Evolutionary conservation across 2,113 vertebrate genomes (phyloP), one percentile per base, ranked within the genome.

Genomic region (Cavia porcellus): DNA sequence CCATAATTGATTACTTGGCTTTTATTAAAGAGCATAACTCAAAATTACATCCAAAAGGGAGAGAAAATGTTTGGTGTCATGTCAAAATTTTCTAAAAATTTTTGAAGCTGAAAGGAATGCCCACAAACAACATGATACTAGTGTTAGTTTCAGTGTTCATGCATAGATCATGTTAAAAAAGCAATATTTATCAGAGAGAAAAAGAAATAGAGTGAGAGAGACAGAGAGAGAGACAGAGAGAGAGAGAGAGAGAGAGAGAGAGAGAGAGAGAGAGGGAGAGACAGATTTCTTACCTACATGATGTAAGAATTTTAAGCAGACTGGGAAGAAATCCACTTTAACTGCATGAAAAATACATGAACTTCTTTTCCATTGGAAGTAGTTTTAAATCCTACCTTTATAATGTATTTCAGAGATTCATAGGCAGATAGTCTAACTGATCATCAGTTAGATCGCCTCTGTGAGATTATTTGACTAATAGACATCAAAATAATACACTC

Each of bases 1-100:
- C 90, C 64, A 84, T 96, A 96, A 97, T 97, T 42, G 1, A 92
- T 96, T 83, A 94, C 77, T 92, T 84, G 64, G 50, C 66, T 97
- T 97, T 97, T 92, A 89, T 52, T 97, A 90, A 97, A 96, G 47
- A 90, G n/a, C 45, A 66, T 32, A 94, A 75, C 42, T 95, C 90
- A 92, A 74, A 95, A 97, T 61, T 17, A 83, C 85, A 64, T 74
- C 75, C 72, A 32, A 62, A 84, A 93, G 70, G 42, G 14, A 95
- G 72, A 98, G 66, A 81, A 90, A 97, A 89, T 80, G 47, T 96
- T 93, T 38, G 59, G 64, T 61, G 81, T 10, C 52, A 92, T 61
- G 35, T 92, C 66, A 95, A 91, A 96, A 83, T 28, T 72, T 81
- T 93, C 72, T 94, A 72, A 96, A 74, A 66, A 61, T 10, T 50